phyloP scores from a whole-genome alignment of 2,888 invertebrate species.

The Ectemnius cavifrons region DNA sequence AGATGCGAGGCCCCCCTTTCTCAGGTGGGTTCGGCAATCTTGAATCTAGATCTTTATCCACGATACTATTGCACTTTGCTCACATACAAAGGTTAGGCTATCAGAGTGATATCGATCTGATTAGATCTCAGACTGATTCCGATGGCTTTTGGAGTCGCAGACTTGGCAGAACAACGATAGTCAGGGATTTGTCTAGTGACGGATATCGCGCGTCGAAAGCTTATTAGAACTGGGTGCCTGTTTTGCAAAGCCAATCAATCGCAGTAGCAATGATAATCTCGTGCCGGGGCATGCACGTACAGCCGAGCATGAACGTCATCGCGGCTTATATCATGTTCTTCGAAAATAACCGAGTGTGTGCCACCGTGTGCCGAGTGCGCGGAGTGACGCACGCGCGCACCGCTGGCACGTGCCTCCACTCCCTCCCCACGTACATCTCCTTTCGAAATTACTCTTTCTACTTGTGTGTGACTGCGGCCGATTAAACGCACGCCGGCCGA shows the following conservation, averaged over 20 bases:
- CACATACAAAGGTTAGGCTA: too few species aligned
- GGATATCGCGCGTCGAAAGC: constrained; percentile 58
- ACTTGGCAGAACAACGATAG: too few species aligned
- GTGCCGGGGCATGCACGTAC: constrained; percentile 40
- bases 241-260: constrained; percentile 36
- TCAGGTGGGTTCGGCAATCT: too few species aligned
- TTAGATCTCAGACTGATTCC: too few species aligned
- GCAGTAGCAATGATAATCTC: constrained; percentile 57
- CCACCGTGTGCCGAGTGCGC: constrained; percentile 61
- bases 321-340: constrained; percentile 62
- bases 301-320: constrained; percentile 54
- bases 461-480: constrained; percentile 50
- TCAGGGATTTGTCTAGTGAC: constrained; percentile 56
- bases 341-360: constrained; percentile 68
- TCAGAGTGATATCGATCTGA: too few species aligned
- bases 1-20: too few species aligned
- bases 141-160: too few species aligned
- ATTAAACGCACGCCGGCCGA: constrained; percentile 55
- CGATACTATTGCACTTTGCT: too few species aligned
- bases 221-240: constrained; percentile 59
- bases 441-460: constrained; percentile 62
- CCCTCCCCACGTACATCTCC: constrained; percentile 38
- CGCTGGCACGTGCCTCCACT: constrained; percentile 72
- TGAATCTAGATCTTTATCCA: too few species aligned
- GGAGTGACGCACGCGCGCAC: constrained; percentile 71